Conservation (phyloP, 2,797 vertebrate genomes). For the Acanthiza pusilla region DNA sequence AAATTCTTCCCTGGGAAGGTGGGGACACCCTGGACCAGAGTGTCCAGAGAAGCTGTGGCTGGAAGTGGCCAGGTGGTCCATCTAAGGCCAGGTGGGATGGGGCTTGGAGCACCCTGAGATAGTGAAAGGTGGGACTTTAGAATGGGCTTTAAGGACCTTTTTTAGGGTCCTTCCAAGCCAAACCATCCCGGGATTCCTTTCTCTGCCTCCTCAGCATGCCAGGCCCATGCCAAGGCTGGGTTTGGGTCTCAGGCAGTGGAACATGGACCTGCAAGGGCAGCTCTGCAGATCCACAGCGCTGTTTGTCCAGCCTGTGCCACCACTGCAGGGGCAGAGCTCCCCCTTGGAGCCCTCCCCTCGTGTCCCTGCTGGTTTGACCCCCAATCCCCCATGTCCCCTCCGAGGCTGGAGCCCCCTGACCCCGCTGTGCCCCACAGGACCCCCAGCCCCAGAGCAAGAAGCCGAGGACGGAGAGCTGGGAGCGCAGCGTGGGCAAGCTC, state of each 20-base stretch:
- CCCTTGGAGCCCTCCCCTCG: rapidly evolving
- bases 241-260: background rate
- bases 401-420: background rate
- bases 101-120: rapidly evolving
- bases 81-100: background rate
- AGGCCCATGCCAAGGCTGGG: background rate
- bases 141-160: background rate
- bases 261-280: background rate
- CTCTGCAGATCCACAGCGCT: background rate
- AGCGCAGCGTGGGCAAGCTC: slow-evolving; percentile 80
- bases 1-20: background rate
- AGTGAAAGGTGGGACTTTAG: background rate
- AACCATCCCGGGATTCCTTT: background rate
- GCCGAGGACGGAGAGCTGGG: slow-evolving; percentile 82
- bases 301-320: background rate
- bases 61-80: too few relatives aligned
- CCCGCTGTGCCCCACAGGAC: background rate
- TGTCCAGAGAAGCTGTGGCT: background rate
- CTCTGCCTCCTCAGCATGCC: background rate
- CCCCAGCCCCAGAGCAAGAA: slow-evolving; percentile 74
- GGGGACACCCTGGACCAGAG: background rate
- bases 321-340: rapidly evolving
- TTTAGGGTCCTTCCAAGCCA: background rate
- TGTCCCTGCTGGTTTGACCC: background rate
- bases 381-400: background rate